Evolutionary conservation across 2,888 invertebrate genomes (phyloP), one percentile per base, ranked within the genome.

Genomic region (Rugalucina vietnamica): DNA sequence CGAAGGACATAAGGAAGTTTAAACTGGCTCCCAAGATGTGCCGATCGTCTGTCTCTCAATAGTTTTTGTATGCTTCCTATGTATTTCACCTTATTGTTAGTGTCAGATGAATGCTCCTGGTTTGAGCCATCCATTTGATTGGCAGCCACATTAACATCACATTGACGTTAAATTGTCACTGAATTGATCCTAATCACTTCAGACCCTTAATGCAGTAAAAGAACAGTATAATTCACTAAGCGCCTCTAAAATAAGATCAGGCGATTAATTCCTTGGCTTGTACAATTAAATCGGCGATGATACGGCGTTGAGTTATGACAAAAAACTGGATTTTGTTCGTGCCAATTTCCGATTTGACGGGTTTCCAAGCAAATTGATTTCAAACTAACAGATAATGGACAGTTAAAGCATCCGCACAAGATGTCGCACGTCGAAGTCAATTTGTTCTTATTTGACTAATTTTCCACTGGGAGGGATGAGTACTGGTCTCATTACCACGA

Each of bases 201-300:
- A 50, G 80, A 82, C 85, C 79, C 84, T 81, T 79, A 82, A 69
- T 76, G 84, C 80, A 76, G 82, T 88, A 88, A 86, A 86, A 88
- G 85, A 88, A 79, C 85, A 86, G 85, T 86, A 82, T 84, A 88
- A 84, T 84, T 88, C 84, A 81, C 88, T 88, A 88, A 88, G 84
- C 81, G 85, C 88, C 80, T 88, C 85, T 83, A 85, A 88, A 84
- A 82, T 70, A 75, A 84, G 84, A 81, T 88, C 80, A 77, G 77
- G 71, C 88, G 85, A 88, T 85, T 88, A 86, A 57, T 29, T 27
- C 57, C 29, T 57, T 12, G 57, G 29, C 57, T 27, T 5, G 57
- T 57, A 57, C 57, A 57, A 57, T 57, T 57, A 57, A 84, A 80
- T 81, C 37, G 71, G 74, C 50, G 69, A 87, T 85, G 87, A 85